A percentile compares a stretch with the other conserved stretches of the same genome.
Conservation (phyloP, 2,888 invertebrate genomes). For the Oscheius myriophilus region DNA sequence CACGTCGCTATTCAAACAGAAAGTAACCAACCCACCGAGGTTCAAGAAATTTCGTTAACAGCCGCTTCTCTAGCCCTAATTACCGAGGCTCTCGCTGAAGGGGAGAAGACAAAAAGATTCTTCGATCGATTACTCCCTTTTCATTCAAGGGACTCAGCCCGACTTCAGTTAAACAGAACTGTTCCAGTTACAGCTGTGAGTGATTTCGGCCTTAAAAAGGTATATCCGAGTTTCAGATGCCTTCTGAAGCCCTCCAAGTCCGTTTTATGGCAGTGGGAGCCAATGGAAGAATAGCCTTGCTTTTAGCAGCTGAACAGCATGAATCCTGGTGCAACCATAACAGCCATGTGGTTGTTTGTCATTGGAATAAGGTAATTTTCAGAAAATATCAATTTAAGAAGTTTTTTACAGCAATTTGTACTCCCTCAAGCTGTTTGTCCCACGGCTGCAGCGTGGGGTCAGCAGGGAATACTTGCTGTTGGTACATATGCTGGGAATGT, state of each 20-base stretch:
- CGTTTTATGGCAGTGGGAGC: constrained; percentile 5
- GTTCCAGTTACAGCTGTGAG: constrained; percentile 17
- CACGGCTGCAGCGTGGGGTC: constrained; percentile 12
- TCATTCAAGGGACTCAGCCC: constrained; percentile 10
- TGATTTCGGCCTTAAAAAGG: not conserved
- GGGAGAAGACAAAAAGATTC: constrained; percentile 11
- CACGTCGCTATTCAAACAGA: constrained; percentile 9
- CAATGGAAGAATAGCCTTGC: constrained; percentile 16
- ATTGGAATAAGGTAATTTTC: constrained; percentile 17
- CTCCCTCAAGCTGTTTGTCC: constrained; percentile 26
- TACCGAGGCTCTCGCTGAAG: not conserved
- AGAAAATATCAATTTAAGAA: no score
- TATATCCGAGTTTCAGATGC: not conserved
- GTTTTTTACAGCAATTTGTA: constrained; percentile 8
- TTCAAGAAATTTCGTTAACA: not conserved
- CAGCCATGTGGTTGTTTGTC: constrained; percentile 17
- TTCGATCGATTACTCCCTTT: constrained; percentile 14
- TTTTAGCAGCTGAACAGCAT: constrained; percentile 1
- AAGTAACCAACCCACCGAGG: not conserved
- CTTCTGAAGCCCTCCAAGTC: constrained; percentile 12
- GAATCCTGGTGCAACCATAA: constrained; percentile 22
- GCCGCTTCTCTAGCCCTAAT: not conserved
- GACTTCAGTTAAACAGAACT: constrained; percentile 12
- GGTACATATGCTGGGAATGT: constrained; percentile 13
- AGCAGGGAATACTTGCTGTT: constrained; percentile 7